Evolutionary conservation across 2,797 vertebrate species (phyloP), one percentile per base, ranked within the genome.

Genomic region (Serranus cabrilla): DNA sequence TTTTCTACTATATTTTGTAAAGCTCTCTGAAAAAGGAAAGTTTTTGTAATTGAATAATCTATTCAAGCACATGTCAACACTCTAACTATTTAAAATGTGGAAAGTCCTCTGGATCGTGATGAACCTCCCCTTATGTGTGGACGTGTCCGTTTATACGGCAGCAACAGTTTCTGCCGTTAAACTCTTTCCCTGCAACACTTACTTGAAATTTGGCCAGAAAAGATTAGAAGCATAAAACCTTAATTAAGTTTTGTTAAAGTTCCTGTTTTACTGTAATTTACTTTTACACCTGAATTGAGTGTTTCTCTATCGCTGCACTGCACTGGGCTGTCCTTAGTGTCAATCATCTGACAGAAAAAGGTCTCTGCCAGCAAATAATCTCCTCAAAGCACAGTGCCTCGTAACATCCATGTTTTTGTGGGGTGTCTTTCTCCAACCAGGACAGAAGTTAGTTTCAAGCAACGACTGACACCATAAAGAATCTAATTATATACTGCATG

Each of bases 401-500:
- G 51, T 42, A 31, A 31, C 18, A 17, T 23, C 43, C 42, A 11
- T 50, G 56, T 56, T 61, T 66, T 46, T 4, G n/a, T 11, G 3
- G 21, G 31, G 0, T 0, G 11, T 40, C 57, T 57, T 51, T 71
- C 37, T 34, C 49, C 62, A 61, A 17, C 40, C 6, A 34, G n/a
- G 49, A 46, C 43, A 46, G 51, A 20, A 17, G 3, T 58, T 59
- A 37, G 70, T 73, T 72, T 64, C 51, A 59, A 45, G 46, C 46
- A 60, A 59, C 37, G 12, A 51, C 11, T 54, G 27, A 37, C 56
- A n/a, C 31, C 27, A 59, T 71, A 47, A 59, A 68, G 25, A 51
- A 16, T 58, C 52, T 69, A 65, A 77, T 78, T 70, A 74, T 43
- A 65, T 12, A 27, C 43, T 27, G 37, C 51, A 57, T 17, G 20